Percentiles rank a stretch among this genome's conserved stretches.
phyloP scores from a whole-genome alignment of 2,888 invertebrate species.

The Crioceris asparagi region DNA sequence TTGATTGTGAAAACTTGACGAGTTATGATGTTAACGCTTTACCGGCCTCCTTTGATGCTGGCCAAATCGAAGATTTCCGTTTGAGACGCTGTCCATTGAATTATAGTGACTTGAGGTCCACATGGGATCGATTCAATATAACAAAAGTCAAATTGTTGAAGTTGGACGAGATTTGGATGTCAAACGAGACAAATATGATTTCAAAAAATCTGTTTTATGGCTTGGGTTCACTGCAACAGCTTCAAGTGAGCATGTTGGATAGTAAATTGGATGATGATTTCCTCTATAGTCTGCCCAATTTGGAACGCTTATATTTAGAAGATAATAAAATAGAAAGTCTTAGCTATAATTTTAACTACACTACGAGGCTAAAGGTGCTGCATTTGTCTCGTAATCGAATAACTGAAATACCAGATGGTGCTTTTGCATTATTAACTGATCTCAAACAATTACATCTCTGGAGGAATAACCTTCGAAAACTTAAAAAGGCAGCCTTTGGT shows the following conservation, averaged over 20 bases:
- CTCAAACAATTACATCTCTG: conserved; percentile 54
- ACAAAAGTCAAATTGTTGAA: no score
- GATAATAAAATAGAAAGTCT: conserved; percentile 28
- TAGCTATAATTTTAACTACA: conserved; percentile 50
- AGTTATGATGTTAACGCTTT: conserved; percentile 37
- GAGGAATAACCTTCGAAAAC: conserved; percentile 38
- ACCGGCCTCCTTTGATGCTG: conserved; percentile 39
- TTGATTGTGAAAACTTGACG: conserved; percentile 16
- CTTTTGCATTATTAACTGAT: conserved; percentile 51
- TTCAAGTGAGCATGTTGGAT: conserved; percentile 2
- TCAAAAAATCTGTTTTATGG: conserved; percentile 9
- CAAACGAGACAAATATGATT: conserved; percentile 1
- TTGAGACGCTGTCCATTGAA: conserved; percentile 47
- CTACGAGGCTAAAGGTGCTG: conserved; percentile 50
- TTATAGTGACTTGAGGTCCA: conserved; percentile 38
- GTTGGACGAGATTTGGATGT: conserved; percentile 7
- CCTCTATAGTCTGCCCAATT: conserved; percentile 20
- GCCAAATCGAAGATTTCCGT: conserved; percentile 40
- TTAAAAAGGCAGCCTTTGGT: conserved; percentile 48
- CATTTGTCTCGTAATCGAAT: conserved; percentile 60
- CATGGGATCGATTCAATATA: conserved; percentile 41
- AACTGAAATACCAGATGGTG: conserved; percentile 46
- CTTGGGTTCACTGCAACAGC: conserved; percentile 2
- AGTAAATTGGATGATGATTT: conserved; percentile 14
- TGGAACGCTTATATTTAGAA: conserved; percentile 17